Percentiles rank a stretch among this genome's conserved stretches.
Evolutionary conservation across 2,888 invertebrate genomes (phyloP).

Genomic region (Conchocele bisecta): DNA sequence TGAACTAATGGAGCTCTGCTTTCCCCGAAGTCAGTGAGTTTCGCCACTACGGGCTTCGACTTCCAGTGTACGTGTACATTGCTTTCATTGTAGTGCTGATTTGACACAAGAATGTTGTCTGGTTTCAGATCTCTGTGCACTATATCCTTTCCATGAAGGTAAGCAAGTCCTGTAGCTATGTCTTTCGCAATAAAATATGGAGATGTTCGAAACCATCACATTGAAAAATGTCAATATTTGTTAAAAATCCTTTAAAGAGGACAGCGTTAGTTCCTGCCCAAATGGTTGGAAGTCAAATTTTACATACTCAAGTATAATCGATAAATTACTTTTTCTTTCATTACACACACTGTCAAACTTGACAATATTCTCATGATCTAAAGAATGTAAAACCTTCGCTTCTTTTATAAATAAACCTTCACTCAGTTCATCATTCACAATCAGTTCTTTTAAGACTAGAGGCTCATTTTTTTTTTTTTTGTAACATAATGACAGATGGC

Average conservation of each 20-base stretch:
- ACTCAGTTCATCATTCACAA: neutral
- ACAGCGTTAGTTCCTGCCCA: conserved; percentile 2
- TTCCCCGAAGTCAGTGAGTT: conserved; percentile 20
- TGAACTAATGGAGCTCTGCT: conserved; percentile 8
- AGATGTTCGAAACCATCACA: conserved; percentile 14
- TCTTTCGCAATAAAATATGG: conserved; percentile 9
- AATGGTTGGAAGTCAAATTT: conserved; percentile 9
- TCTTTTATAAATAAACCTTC: neutral
- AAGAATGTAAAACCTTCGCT: neutral
- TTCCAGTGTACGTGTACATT: conserved; percentile 1
- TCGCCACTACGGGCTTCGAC: conserved; percentile 5
- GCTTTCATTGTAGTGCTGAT: conserved; percentile 13
- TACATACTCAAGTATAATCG: conserved; percentile 14
- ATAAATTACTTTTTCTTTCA: neutral
- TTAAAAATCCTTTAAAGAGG: conserved; percentile 13
- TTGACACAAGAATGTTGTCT: conserved; percentile 20
- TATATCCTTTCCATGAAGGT: conserved; percentile 9
- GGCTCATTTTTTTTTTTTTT: neutral
- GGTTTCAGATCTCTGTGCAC: conserved; percentile 20
- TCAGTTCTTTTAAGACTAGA: neutral
- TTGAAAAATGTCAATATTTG: neutral
- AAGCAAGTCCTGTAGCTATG: conserved; percentile 10
- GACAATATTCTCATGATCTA: conserved; percentile 21
- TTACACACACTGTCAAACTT: conserved; percentile 17
- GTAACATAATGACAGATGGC: neutral